A percentile compares a stretch with the other conserved stretches of the same genome.
These are phyloP conservation scores for Nomada ferruginata DNA, from an alignment of 2,888 invertebrate species.

Conservation along the genomic window DNA sequence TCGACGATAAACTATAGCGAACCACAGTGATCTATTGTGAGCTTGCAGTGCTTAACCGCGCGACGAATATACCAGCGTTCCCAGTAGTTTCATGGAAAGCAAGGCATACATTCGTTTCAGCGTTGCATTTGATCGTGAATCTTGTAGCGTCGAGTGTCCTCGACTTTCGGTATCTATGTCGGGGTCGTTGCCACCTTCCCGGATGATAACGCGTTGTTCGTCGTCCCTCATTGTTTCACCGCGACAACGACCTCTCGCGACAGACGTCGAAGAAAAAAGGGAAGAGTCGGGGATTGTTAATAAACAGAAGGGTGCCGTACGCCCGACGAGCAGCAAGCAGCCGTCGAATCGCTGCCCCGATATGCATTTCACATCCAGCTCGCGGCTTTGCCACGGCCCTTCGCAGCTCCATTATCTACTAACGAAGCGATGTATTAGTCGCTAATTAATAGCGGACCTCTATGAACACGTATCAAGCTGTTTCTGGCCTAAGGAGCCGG, in stretches of 20 bases:
- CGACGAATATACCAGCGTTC: background rate
- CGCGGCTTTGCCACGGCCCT: background rate
- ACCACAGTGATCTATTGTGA: too few relatives aligned
- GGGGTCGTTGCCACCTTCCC: conserved; percentile 54
- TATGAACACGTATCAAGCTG: conserved; percentile 34
- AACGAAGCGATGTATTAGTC: conserved; percentile 69
- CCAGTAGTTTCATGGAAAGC: background rate
- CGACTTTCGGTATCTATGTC: conserved; percentile 30
- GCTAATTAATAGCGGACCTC: conserved; percentile 71
- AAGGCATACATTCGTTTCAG: background rate
- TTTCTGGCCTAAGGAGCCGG: conserved; percentile 25
- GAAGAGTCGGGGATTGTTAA: conserved; percentile 57
- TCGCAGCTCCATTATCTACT: conserved; percentile 48
- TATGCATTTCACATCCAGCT: conserved; percentile 53
- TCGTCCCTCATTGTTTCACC: conserved; percentile 52
- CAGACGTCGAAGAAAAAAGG: conserved; percentile 51
- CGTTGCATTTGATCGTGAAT: conserved; percentile 11
- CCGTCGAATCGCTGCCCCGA: conserved; percentile 47
- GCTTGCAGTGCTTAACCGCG: background rate
- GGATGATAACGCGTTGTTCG: conserved; percentile 41
- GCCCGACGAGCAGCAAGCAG: conserved; percentile 14
- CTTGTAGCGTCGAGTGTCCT: conserved; percentile 14
- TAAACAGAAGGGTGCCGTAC: conserved; percentile 35
- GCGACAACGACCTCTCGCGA: conserved; percentile 55
- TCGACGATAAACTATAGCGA: conserved; percentile 2